Conservation (phyloP, 2,113 vertebrate genomes). For the Hippolais icterina region DNA sequence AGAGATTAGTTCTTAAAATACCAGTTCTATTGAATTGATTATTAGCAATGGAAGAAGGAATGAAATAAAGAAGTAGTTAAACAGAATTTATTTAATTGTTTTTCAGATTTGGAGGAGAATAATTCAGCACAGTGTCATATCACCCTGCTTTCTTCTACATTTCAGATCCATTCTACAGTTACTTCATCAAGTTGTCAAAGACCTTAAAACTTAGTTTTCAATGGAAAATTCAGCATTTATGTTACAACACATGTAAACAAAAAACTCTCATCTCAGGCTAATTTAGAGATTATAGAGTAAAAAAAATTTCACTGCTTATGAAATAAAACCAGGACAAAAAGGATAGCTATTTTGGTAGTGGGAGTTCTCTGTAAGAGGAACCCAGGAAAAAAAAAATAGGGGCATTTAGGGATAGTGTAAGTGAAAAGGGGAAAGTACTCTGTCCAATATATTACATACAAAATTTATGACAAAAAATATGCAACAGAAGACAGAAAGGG, state of each 20-base stretch:
- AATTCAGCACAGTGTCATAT: not conserved
- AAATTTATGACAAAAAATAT: not conserved
- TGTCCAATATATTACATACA: not conserved
- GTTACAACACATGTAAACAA: not conserved
- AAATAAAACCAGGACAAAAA: not conserved
- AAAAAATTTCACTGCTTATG: not conserved
- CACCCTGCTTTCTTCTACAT: not conserved
- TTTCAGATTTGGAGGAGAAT: not conserved
- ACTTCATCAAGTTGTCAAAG: not conserved
- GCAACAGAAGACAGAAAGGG: not conserved
- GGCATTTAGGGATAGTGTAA: not conserved
- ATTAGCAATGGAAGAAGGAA: not conserved
- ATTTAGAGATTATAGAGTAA: not conserved
- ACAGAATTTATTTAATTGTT: not conserved
- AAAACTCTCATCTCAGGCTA: not conserved
- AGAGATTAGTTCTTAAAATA: not conserved
- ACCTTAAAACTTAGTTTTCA: not conserved
- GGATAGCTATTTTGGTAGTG: not conserved
- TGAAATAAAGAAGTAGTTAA: not conserved
- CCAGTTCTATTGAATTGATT: not conserved
- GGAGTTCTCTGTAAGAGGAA: not conserved
- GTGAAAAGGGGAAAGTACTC: not conserved
- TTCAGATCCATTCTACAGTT: not conserved
- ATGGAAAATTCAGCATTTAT: not conserved
- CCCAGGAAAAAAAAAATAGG: not conserved